Evolutionary conservation across 2,113 vertebrate genomes (phyloP).

Genomic region (Morone chrysops): DNA sequence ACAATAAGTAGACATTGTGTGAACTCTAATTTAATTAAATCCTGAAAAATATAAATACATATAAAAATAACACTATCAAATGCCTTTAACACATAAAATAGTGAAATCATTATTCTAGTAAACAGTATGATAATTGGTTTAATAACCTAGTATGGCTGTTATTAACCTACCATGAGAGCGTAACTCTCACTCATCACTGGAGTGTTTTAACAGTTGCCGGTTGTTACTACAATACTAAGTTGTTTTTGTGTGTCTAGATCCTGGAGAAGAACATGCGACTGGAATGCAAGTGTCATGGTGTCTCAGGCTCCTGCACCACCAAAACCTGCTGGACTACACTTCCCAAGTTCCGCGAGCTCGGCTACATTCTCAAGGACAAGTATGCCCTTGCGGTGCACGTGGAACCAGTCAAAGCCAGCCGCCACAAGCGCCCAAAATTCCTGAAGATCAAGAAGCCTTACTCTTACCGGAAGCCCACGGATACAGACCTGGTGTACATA

Average conservation of each 20-base stretch:
- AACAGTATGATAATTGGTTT: neutral
- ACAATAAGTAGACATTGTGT: neutral
- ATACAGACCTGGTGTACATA: constrained; percentile 96
- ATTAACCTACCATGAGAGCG: neutral
- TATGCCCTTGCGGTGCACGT: constrained; percentile 95
- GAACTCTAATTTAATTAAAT: neutral
- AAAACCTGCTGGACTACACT: constrained; percentile 99
- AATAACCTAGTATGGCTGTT: constrained; percentile 2
- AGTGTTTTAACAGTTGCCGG: constrained; percentile 8
- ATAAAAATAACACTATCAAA: neutral
- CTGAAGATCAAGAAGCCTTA: constrained; percentile 97
- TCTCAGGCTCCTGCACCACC: constrained; percentile 97
- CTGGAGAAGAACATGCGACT: constrained; percentile 96
- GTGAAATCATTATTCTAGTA: constrained; percentile 3
- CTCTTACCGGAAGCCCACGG: constrained; percentile 97
- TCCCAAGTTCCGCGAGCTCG: constrained; percentile 97
- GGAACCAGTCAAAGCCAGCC: constrained; percentile 93
- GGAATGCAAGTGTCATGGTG: constrained; percentile 97
- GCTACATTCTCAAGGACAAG: constrained; percentile 97
- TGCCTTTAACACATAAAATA: neutral
- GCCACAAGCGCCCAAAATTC: constrained; percentile 96
- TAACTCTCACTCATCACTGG: constrained; percentile 3
- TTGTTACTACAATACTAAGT: constrained; percentile 35
- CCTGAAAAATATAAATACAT: neutral
- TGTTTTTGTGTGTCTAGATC: constrained; percentile 84